phyloP scores from a whole-genome alignment of 2,797 vertebrate genomes.

The Sandelia bainsii region DNA sequence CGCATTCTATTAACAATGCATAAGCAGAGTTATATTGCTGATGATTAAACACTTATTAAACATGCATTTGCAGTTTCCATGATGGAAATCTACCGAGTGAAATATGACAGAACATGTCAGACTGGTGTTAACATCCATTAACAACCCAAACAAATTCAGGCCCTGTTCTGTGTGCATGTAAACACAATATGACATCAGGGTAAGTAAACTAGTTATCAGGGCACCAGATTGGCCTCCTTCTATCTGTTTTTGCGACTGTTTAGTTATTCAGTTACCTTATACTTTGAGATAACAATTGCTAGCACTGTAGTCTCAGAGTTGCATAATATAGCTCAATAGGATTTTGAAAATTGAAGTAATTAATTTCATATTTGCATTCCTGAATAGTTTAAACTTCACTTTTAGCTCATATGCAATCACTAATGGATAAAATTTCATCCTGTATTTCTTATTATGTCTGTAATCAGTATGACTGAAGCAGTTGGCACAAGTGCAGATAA shows the following conservation, averaged over 20 bases:
- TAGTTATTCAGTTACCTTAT: background rate
- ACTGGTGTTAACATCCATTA: slow-evolving; percentile 17
- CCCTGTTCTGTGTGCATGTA: slow-evolving; percentile 48
- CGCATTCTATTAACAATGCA: background rate
- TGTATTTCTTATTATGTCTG: background rate
- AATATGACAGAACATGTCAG: slow-evolving; percentile 3
- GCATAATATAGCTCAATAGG: background rate
- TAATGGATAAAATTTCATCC: background rate
- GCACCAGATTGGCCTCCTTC: slow-evolving; percentile 16
- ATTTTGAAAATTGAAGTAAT: no score
- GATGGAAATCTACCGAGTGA: background rate
- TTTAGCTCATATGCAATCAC: background rate
- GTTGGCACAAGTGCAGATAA: background rate
- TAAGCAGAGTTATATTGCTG: background rate
- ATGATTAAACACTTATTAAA: background rate
- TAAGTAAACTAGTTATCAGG: slow-evolving; percentile 25
- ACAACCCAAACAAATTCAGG: slow-evolving; percentile 31
- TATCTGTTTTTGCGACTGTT: slow-evolving; percentile 7
- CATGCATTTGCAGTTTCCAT: slow-evolving; percentile 7
- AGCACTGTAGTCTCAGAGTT: background rate
- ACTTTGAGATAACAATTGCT: background rate
- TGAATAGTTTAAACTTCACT: background rate
- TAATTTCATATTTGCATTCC: no score
- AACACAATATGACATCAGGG: slow-evolving; percentile 37
- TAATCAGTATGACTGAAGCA: background rate